These are phyloP conservation scores for Isurus oxyrinchus DNA, from an alignment of 2,113 vertebrate genomes.

Conservation along the genomic window DNA sequence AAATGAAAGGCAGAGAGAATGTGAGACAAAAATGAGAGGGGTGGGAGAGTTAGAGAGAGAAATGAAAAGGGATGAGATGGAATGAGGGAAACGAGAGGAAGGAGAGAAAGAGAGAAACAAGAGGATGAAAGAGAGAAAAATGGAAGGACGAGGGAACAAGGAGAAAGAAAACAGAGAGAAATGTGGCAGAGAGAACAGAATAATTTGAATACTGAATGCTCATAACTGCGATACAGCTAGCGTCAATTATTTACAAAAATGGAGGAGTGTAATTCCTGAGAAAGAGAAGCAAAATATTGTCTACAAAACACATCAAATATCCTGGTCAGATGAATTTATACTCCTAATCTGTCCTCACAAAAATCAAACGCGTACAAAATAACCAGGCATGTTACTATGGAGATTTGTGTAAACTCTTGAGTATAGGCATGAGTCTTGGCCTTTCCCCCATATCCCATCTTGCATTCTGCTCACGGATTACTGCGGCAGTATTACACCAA, in stretches of 20 bases:
- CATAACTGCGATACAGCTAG: conserved; percentile 53
- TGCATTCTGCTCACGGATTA: conserved; percentile 81
- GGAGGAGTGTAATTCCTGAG: conserved; percentile 5
- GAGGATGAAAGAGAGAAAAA: not conserved
- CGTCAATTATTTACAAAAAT: conserved; percentile 46
- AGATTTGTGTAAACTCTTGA: conserved; percentile 62
- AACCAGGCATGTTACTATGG: conserved; percentile 67
- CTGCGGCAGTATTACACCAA: conserved; percentile 76
- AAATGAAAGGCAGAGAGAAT: not conserved
- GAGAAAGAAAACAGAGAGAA: not conserved
- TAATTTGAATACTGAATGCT: conserved; percentile 46
- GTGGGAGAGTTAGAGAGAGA: not conserved
- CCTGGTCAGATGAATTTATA: conserved; percentile 40
- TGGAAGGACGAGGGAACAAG: no score
- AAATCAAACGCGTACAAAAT: conserved; percentile 43
- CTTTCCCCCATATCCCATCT: conserved; percentile 60
- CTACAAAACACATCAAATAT: conserved; percentile 40
- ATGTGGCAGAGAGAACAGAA: conserved; percentile 2
- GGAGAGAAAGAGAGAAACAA: not conserved
- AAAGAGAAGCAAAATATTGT: conserved; percentile 23
- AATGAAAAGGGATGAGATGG: not conserved
- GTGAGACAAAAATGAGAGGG: no score
- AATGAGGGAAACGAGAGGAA: not conserved
- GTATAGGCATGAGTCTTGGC: conserved; percentile 56
- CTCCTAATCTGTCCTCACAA: not conserved